Percentiles rank a stretch among this genome's conserved stretches.
phyloP scores from a whole-genome alignment of 2,113 vertebrate species.

The Scomber colias region DNA sequence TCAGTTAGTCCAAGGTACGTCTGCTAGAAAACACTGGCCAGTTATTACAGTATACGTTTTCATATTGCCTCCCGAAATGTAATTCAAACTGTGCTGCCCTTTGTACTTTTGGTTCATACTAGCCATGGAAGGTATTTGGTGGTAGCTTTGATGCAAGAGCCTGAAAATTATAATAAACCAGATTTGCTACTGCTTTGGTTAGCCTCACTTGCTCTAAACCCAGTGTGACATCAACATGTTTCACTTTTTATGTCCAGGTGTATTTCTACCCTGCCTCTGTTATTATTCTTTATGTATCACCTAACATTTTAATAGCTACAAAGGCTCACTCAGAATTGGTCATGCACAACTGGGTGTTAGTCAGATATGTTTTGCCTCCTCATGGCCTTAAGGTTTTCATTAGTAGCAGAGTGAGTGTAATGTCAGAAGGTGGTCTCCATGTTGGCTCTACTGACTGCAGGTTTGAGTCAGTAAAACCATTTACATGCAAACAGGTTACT shows the following conservation, averaged over 20 bases:
- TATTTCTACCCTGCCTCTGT: constrained; percentile 45
- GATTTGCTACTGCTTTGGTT: constrained; percentile 63
- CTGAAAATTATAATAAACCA: constrained; percentile 48
- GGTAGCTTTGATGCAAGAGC: constrained; percentile 70
- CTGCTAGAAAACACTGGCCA: constrained; percentile 65
- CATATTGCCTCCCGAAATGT: constrained; percentile 69
- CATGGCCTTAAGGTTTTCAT: constrained; percentile 75
- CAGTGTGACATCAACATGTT: constrained; percentile 57
- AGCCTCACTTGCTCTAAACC: constrained; percentile 49
- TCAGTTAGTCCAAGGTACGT: constrained; percentile 61
- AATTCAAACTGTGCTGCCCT: constrained; percentile 63
- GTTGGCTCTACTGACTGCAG: constrained; percentile 51
- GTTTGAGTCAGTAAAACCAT: constrained; percentile 47
- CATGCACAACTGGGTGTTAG: constrained; percentile 70
- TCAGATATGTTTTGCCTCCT: constrained; percentile 68
- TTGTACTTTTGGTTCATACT: constrained; percentile 70
- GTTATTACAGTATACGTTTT: constrained; percentile 75
- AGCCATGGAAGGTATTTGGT: constrained; percentile 64
- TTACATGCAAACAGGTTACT: constrained; percentile 26
- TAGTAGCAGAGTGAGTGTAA: constrained; percentile 57
- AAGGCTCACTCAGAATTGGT: constrained; percentile 60
- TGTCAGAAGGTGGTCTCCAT: constrained; percentile 73
- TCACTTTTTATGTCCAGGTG: constrained; percentile 72
- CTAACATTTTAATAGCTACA: constrained; percentile 62
- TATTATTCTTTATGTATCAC: constrained; percentile 62